Evolutionary conservation across 2,888 invertebrate genomes (phyloP), one percentile per base, ranked within the genome.

Genomic region (Ectropis crepuscularia): DNA sequence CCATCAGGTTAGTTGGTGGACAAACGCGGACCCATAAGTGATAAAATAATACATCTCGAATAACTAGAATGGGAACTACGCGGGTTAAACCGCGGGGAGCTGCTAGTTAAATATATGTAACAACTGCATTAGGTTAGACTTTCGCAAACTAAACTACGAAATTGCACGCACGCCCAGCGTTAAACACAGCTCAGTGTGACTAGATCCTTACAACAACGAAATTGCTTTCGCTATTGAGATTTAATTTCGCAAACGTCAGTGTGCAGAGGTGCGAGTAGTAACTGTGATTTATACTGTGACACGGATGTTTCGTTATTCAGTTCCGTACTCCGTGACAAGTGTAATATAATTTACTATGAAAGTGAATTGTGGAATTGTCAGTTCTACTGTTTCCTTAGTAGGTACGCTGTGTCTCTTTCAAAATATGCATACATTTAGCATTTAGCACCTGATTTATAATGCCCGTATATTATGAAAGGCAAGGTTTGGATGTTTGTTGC

Each of bases 201-300:
- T 5, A 5, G 16, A 36, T 36, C 63, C 10, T 58, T 53, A 63
- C 10, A 47, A 39, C 59, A 50, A 48, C 49, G 47, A 58, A 61
- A 65, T 51, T 55, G 61, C 61, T 58, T 57, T 57, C 47, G 8
- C 61, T 65, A 61, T 65, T 58, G 65, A 65, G 58, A 65, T 62
- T 65, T 65, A 65, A 65, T 65, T 65, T 65, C 59, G 43, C 59
- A 42, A 48, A 51, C 65, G 65, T 65, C 65, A 62, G 65, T 55
- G 61, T 57, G 46, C 65, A 57, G 58, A 57, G 64, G 57, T 53
- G 64, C 64, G 64, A 53, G 60, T 38, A 57, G 51, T 57, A 53
- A 57, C 60, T 48, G 60, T 57, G 53, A 65, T 65, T 65, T 65
- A 65, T 65, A 43, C 55, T 57, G 42, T 43, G 46, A 55, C 54